Conservation (phyloP, 2,797 vertebrate genomes). For the Myotis myotis region DNA sequence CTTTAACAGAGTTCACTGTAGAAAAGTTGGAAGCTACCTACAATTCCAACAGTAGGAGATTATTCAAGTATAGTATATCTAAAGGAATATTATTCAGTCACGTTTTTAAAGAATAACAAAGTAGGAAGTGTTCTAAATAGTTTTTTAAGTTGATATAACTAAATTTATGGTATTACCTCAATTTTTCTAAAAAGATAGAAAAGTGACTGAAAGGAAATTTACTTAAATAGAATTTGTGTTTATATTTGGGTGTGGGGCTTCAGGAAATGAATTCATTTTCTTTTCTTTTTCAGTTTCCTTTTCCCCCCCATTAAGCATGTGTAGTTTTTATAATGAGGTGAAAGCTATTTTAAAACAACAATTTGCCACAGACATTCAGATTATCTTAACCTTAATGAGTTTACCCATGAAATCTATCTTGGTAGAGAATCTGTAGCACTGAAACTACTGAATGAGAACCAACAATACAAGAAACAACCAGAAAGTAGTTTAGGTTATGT, state of each 20-base stretch:
- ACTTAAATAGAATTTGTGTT: not conserved
- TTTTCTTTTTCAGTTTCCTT: not conserved
- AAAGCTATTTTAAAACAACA: constrained; percentile 26
- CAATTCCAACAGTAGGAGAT: not conserved
- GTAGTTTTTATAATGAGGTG: constrained; percentile 21
- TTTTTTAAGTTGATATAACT: not conserved
- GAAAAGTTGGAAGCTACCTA: not conserved
- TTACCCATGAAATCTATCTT: not conserved
- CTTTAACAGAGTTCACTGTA: not conserved
- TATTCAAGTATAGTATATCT: not conserved
- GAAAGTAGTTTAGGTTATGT: constrained; percentile 49
- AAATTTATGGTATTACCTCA: not conserved
- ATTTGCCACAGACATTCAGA: not conserved
- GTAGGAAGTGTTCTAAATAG: not conserved
- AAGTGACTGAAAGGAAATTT: constrained; percentile 24
- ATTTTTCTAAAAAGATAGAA: not conserved
- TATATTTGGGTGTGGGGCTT: not conserved
- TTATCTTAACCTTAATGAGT: constrained; percentile 16
- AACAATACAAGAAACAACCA: constrained; percentile 46
- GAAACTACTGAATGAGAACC: constrained; percentile 38
- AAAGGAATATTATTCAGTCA: not conserved
- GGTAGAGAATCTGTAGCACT: not conserved
- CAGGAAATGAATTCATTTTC: not conserved
- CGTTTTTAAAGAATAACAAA: constrained; percentile 28
- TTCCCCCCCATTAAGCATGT: not conserved